phyloP scores from a whole-genome alignment of 2,113 vertebrate species.

The Charadrius vociferus region DNA sequence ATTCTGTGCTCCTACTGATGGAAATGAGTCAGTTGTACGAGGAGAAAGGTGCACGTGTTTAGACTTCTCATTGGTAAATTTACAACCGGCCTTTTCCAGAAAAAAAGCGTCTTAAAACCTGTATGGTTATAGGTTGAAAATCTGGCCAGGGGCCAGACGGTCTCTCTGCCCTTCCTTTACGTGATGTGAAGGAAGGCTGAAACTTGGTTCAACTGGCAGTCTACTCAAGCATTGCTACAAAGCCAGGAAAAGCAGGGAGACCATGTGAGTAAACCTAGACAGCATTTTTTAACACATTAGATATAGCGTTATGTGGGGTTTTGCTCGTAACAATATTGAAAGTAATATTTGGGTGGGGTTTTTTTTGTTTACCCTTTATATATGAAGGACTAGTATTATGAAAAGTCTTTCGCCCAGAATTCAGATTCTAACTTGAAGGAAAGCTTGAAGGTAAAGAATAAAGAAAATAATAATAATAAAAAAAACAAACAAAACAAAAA shows the following conservation, averaged over 20 bases:
- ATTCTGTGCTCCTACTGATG: neutral
- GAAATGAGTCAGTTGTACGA: neutral
- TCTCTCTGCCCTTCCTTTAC: neutral
- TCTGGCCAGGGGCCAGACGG: neutral
- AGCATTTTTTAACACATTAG: neutral
- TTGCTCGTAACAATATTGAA: neutral
- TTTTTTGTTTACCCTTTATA: neutral
- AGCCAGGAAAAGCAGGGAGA: neutral
- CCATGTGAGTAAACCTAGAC: neutral
- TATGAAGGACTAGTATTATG: neutral
- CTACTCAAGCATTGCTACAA: neutral
- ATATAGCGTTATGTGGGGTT: accelerated
- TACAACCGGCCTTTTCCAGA: neutral
- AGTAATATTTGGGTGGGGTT: neutral
- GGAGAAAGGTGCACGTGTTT: neutral
- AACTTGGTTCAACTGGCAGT: neutral
- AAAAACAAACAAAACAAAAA: no score
- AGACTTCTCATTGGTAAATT: neutral
- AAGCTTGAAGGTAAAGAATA: neutral
- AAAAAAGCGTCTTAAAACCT: neutral
- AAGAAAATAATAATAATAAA: no score
- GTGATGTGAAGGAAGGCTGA: neutral
- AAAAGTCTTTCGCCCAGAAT: neutral
- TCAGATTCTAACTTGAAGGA: neutral
- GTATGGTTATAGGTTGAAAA: neutral